Evolutionary conservation across 2,888 invertebrate genomes (phyloP).

Genomic region (Pseudococcus viburni): DNA sequence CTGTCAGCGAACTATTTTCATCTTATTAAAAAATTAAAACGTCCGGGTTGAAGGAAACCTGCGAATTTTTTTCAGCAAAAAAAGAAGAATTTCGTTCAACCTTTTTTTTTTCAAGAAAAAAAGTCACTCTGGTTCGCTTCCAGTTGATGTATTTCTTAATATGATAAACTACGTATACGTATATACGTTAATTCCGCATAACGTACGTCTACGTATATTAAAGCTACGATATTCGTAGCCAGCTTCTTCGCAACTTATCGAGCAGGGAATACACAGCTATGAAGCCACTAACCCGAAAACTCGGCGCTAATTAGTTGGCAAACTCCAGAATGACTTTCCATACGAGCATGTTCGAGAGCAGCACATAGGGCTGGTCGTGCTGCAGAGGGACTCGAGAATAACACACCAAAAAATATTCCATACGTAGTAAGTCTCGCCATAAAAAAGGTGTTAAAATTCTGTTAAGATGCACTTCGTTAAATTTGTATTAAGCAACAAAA

Average conservation of each 20-base stretch:
- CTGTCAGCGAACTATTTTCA: background rate
- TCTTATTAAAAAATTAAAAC: background rate
- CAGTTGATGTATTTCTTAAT: background rate
- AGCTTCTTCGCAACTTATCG: background rate
- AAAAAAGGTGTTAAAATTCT: slow-evolving; percentile 49
- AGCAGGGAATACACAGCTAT: background rate
- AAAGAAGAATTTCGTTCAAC: background rate
- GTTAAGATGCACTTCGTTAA: slow-evolving; percentile 41
- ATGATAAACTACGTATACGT: background rate
- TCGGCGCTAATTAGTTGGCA: background rate
- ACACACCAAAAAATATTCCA: slow-evolving; percentile 25
- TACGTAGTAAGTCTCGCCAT: slow-evolving; percentile 2
- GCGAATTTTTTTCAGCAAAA: background rate
- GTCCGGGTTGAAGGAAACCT: background rate
- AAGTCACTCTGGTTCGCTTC: background rate
- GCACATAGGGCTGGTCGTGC: background rate
- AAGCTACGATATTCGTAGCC: background rate
- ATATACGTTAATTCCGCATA: background rate
- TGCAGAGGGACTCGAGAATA: background rate
- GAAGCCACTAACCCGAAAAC: background rate
- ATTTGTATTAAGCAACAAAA: slow-evolving; percentile 33
- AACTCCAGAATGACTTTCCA: background rate
- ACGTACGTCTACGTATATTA: background rate
- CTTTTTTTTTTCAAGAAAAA: background rate
- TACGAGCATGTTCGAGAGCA: slow-evolving; percentile 12